Evolutionary conservation across 2,113 vertebrate genomes (phyloP).

Genomic region (Eublepharis macularius): DNA sequence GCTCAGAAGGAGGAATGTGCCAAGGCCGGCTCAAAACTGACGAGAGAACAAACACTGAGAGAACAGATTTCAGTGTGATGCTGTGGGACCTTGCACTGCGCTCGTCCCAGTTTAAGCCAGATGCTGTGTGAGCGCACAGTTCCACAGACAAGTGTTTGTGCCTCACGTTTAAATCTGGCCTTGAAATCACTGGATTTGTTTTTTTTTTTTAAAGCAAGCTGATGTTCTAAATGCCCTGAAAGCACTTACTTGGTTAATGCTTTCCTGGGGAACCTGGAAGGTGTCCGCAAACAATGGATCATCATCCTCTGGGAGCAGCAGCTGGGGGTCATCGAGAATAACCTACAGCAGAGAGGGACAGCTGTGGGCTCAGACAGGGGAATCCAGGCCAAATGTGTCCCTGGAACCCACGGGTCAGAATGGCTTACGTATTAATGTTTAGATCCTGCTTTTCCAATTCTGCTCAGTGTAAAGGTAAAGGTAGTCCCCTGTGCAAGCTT

Average conservation of each 20-base stretch:
- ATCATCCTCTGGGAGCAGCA: constrained; percentile 61
- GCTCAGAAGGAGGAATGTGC: neutral
- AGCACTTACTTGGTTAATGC: constrained; percentile 72
- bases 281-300: constrained; percentile 45
- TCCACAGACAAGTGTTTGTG: too few relatives aligned
- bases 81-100: too few relatives aligned
- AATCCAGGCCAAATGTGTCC: neutral
- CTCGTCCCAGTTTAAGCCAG: too few relatives aligned
- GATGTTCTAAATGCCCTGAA: too few relatives aligned
- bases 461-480: too few relatives aligned
- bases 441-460: too few relatives aligned
- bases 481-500: too few relatives aligned
- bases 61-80: too few relatives aligned
- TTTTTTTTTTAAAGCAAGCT: neutral
- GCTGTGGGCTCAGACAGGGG: neutral
- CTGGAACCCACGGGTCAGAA: accelerated
- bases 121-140: too few relatives aligned
- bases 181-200: too few relatives aligned
- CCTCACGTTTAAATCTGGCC: too few relatives aligned
- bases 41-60: neutral
- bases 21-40: neutral
- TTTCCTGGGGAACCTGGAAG: constrained; percentile 72
- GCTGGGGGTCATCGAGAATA: constrained; percentile 72
- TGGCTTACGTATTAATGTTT: too few relatives aligned
- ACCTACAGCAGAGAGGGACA: constrained; percentile 53